phyloP scores from a whole-genome alignment of 2,888 invertebrate species.

The Aphodius sticticus region DNA sequence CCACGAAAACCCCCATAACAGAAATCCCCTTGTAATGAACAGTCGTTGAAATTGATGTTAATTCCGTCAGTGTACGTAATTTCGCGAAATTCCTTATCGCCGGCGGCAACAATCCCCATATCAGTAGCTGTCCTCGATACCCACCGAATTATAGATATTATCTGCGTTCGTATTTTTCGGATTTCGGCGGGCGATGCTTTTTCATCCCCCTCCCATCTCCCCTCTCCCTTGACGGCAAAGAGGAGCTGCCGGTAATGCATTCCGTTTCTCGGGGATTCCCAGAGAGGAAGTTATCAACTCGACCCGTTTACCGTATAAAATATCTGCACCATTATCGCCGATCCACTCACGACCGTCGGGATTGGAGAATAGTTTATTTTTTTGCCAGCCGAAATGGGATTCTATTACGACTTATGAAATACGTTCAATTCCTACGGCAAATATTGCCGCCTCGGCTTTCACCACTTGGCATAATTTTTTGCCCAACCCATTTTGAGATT shows the following conservation, averaged over 20 bases:
- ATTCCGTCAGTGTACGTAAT: neutral
- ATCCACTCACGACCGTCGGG: neutral
- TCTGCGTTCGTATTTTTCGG: conserved; percentile 4
- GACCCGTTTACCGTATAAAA: conserved; percentile 4
- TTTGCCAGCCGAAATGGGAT: neutral
- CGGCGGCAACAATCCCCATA: neutral
- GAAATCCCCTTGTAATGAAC: neutral
- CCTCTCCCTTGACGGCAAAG: neutral
- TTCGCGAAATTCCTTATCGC: neutral
- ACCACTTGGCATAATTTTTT: neutral
- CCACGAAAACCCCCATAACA: neutral
- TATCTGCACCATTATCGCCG: neutral
- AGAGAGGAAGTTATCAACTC: neutral
- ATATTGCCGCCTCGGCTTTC: neutral
- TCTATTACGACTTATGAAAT: conserved; percentile 4
- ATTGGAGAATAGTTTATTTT: conserved; percentile 4
- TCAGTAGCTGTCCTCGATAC: neutral
- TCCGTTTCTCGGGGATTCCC: neutral
- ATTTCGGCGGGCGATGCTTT: neutral
- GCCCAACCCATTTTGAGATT: neutral
- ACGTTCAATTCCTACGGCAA: neutral
- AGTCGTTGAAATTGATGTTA: conserved; percentile 4
- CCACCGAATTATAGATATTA: neutral
- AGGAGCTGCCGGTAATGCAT: neutral
- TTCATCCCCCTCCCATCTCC: neutral